A percentile compares a stretch with the other conserved stretches of the same genome.
Evolutionary conservation across 2,888 invertebrate genomes (phyloP).

Genomic region (Lordiphosa andalusiaca): DNA sequence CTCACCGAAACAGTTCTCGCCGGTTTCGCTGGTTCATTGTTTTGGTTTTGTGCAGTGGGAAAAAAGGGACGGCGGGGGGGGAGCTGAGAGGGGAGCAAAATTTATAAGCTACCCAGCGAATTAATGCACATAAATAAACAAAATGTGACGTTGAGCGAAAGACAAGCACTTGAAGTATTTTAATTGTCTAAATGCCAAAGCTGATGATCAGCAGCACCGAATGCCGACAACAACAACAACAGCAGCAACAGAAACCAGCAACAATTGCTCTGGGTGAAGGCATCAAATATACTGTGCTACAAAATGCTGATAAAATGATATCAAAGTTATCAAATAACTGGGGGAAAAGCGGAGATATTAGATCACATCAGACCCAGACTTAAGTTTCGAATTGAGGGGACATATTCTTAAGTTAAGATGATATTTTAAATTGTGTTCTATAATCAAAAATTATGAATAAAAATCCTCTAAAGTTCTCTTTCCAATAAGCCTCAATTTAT

Average conservation of each 20-base stretch:
- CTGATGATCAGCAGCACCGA: constrained; percentile 56
- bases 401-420: too few species aligned
- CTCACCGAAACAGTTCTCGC: constrained; percentile 8
- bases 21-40: constrained; percentile 44
- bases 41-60: constrained; percentile 16
- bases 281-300: neutral
- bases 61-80: neutral
- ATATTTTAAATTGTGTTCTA: too few species aligned
- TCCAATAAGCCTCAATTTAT: too few species aligned
- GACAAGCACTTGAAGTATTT: constrained; percentile 76
- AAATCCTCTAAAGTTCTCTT: too few species aligned
- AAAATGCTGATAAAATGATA: neutral
- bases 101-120: constrained; percentile 71
- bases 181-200: constrained; percentile 75
- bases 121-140: constrained; percentile 72
- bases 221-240: constrained; percentile 29
- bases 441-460: too few species aligned
- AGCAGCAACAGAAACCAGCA: constrained; percentile 24
- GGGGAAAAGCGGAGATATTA: too few species aligned
- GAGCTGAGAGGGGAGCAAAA: constrained; percentile 44
- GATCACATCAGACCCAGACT: too few species aligned
- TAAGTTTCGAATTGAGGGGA: too few species aligned
- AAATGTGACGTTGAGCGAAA: constrained; percentile 71
- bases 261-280: constrained; percentile 39
- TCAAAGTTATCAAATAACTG: too few species aligned